Conservation (phyloP, 1,140 invertebrate species). For the Oscheius sp. region DNA sequence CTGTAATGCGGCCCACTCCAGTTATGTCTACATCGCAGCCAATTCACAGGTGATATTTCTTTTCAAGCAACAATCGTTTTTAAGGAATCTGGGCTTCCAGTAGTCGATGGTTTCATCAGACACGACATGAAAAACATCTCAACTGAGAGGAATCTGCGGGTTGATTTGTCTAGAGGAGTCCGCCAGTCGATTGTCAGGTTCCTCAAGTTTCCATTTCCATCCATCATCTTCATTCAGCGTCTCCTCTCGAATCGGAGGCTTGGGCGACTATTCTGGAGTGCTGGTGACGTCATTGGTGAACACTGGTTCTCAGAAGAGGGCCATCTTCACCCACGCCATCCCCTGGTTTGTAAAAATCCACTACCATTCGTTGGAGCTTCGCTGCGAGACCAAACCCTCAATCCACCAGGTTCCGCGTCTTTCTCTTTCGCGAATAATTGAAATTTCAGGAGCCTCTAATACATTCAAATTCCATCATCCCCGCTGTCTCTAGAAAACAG, state of each 20-base stretch:
- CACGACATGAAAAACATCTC: neutral
- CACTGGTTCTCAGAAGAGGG: neutral
- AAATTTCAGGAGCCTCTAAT: constrained; percentile 63
- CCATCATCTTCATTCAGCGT: neutral
- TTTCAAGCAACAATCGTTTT: no score
- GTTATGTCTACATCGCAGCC: neutral
- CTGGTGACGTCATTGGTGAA: neutral
- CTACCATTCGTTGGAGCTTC: constrained; percentile 78
- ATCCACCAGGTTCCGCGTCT: neutral
- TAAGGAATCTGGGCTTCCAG: no score
- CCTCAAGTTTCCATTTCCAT: neutral
- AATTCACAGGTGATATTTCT: no score
- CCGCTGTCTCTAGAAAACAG: constrained; percentile 74
- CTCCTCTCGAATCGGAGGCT: neutral
- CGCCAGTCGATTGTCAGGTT: no score
- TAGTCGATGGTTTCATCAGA: neutral
- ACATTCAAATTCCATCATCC: constrained; percentile 63
- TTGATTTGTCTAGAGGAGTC: neutral
- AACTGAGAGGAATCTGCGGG: neutral
- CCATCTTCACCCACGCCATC: constrained; percentile 66
- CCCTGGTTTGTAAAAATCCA: constrained; percentile 93
- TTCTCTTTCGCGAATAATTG: constrained; percentile 54
- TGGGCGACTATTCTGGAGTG: neutral
- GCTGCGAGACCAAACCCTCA: neutral
- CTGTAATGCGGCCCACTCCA: neutral